Evolutionary conservation across 2,797 vertebrate genomes (phyloP), one percentile per base, ranked within the genome.

Genomic region (Alcedo quadribrachys): DNA sequence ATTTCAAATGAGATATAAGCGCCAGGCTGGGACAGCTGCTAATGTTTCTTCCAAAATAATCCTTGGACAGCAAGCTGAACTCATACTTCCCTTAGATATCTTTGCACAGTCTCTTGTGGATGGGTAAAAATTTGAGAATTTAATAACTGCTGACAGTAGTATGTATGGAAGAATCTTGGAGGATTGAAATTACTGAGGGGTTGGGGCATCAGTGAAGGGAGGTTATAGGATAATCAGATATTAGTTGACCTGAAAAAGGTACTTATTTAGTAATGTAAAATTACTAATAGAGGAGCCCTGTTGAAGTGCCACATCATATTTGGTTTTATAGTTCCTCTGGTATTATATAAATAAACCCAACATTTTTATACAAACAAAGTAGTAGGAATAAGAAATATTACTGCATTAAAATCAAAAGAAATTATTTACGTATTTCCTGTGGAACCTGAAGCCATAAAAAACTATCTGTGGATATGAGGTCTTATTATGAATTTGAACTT

Each of bases 1-100:
- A 94, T 95, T 98, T 97, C 97, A 97, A 95, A 97, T 97, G 96
- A 97, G 96, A 97, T 97, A 97, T 95, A 97, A 97, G 96, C 28
- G 15, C 87, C 97, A 98, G 96, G 85, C 97, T 97, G 97, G 97
- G 96, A 97, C 76, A 3, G 67, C 92, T 2, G 6, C 95, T 98
- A 97, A 98, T 96, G 95, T 92, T 97, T 97, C 94, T 95, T 96
- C 95, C 95, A 97, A 81, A 97, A 95, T 97, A 97, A 97, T 97
- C 96, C 88, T 97, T 96, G 95, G 93, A 93, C 96, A 95, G 87
- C 85, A 96, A 91, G 61, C 95, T 94, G 90, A 96, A 96, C 94
- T 94, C 93, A 61, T 82, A 87, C 94, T 89, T 96, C 96, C 93
- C 84, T 92, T 93, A 95, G 83, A 95, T 95, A 91, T 84, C 94